A percentile compares a stretch with the other conserved stretches of the same genome.
These are phyloP conservation scores for Siniperca scherzeri DNA, from an alignment of 2,797 vertebrate genomes.

Conservation along the genomic window DNA sequence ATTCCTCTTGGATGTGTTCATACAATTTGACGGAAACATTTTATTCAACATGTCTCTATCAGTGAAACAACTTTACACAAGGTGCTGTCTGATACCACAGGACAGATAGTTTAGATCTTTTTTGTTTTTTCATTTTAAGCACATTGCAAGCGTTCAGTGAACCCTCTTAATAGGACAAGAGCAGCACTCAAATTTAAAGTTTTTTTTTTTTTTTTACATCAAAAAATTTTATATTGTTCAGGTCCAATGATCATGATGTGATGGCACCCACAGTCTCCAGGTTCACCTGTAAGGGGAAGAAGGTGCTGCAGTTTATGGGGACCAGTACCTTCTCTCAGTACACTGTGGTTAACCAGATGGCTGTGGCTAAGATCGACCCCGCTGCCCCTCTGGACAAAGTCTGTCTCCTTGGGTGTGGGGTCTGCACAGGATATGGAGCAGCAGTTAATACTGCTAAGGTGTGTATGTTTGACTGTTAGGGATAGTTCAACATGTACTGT, in stretches of 20 bases:
- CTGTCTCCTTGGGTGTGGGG: slow-evolving; percentile 93
- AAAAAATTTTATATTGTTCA: slow-evolving; percentile 25
- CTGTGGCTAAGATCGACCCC: slow-evolving; percentile 91
- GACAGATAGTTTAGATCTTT: too few relatives aligned
- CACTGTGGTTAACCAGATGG: slow-evolving; percentile 91
- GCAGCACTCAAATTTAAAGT: not conserved
- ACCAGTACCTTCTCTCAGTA: slow-evolving; percentile 97
- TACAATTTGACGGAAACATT: not conserved
- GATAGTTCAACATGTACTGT: not conserved
- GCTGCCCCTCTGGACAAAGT: slow-evolving; percentile 94
- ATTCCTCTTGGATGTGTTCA: not conserved
- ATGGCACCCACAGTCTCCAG: slow-evolving; percentile 88
- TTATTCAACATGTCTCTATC: not conserved
- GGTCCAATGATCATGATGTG: slow-evolving; percentile 61
- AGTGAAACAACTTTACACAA: not conserved
- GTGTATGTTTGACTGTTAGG: not conserved
- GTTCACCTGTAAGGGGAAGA: slow-evolving; percentile 93
- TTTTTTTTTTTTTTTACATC: not conserved
- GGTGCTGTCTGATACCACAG: not conserved
- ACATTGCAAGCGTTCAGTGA: not conserved
- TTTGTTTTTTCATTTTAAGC: not conserved
- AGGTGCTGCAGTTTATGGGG: slow-evolving; percentile 91
- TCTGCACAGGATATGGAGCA: slow-evolving; percentile 95
- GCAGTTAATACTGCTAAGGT: slow-evolving; percentile 94
- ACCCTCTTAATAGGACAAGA: not conserved